Evolutionary conservation across 2,888 invertebrate genomes (phyloP).

Genomic region (Adelphocoris suturalis): DNA sequence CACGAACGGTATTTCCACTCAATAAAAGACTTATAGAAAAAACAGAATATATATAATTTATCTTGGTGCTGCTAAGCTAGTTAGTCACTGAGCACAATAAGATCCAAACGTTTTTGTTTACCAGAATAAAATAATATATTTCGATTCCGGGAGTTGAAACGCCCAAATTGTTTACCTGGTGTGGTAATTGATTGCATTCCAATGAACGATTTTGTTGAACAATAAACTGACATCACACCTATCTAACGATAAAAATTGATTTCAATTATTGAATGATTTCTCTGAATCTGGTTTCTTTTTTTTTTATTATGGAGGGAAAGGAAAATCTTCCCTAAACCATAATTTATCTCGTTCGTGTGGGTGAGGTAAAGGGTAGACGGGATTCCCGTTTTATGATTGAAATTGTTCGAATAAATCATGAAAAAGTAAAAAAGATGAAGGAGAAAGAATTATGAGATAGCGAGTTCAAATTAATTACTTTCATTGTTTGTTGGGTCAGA

Average conservation of each 20-base stretch:
- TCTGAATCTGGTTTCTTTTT: not conserved
- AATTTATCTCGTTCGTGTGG: not conserved
- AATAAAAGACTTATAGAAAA: not conserved
- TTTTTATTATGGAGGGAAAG: not conserved
- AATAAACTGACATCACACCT: not conserved
- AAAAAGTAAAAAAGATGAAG: not conserved
- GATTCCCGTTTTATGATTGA: not conserved
- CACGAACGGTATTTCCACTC: not conserved
- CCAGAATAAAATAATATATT: too few relatives aligned
- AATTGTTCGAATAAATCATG: not conserved
- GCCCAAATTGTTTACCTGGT: not conserved
- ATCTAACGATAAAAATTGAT: not conserved
- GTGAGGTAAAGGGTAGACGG: not conserved
- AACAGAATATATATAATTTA: too few relatives aligned
- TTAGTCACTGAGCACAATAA: too few relatives aligned
- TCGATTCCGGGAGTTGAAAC: too few relatives aligned
- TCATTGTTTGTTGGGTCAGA: constrained; percentile 2
- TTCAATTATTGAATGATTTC: not conserved
- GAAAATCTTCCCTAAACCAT: not conserved
- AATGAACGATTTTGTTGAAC: not conserved
- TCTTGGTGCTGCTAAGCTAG: too few relatives aligned
- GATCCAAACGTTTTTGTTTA: too few relatives aligned
- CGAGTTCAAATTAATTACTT: not conserved
- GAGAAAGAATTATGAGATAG: not conserved
- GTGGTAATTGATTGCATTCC: not conserved